Evolutionary conservation across 1,140 invertebrate genomes (phyloP).

Genomic region (Drosophila dunni): DNA sequence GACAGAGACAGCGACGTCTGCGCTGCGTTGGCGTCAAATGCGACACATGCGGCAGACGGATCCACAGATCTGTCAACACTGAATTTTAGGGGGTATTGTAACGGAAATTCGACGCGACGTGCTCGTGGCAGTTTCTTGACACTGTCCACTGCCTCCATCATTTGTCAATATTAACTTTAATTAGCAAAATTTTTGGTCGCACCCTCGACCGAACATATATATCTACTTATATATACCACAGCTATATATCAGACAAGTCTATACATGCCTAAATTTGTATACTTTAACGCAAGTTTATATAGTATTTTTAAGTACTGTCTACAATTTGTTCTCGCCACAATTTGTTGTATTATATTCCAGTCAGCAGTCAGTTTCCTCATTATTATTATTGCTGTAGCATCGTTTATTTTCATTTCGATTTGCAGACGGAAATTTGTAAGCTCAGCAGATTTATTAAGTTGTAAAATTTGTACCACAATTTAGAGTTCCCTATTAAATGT

Average conservation of each 20-base stretch:
- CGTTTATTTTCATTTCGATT: conserved; percentile 68
- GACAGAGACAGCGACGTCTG: conserved; percentile 47
- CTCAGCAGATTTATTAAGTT: conserved; percentile 25
- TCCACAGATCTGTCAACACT: conserved; percentile 78
- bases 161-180: conserved; percentile 83
- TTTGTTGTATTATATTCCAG: conserved; percentile 66
- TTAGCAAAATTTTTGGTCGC: conserved; percentile 61
- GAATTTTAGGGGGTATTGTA: conserved; percentile 39
- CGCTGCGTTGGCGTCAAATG: conserved; percentile 63
- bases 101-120: conserved; percentile 37
- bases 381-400: conserved; percentile 46
- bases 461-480: conserved; percentile 13
- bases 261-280: conserved; percentile 9
- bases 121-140: conserved; percentile 59
- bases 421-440: conserved; percentile 35
- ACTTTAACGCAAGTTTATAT: conserved; percentile 5
- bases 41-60: conserved; percentile 59
- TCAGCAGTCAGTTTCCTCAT: conserved; percentile 20
- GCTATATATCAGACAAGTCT: conserved; percentile 6
- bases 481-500: neutral
- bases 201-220: neutral
- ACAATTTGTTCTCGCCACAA: conserved; percentile 50
- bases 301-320: neutral
- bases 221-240: neutral
- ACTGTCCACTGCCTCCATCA: conserved; percentile 72